Evolutionary conservation across 2,888 invertebrate genomes (phyloP), one percentile per base, ranked within the genome.

Genomic region (Eristalinus aeneus): DNA sequence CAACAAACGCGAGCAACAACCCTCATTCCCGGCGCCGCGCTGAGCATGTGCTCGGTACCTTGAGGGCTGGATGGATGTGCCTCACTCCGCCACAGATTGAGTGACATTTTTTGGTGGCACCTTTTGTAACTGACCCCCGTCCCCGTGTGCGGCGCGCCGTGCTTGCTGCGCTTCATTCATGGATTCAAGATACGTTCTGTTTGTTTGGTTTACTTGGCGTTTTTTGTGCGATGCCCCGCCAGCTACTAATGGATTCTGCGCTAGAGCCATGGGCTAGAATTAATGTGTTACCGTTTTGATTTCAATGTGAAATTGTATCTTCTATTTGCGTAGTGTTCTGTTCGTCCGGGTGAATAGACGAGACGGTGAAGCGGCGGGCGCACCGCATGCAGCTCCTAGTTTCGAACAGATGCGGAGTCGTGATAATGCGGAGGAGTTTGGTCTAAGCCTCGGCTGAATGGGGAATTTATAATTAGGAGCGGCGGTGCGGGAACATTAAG

Each of bases 201-300:
- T 86, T 81, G 60, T 67, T 82, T 82, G 68, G 76, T 85, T 78
- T 81, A 75, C 54, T 63, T 71, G 22, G 5, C 22, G 12, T 67
- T 69, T 32, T 60, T 39, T 22, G 16, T 23, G 58, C 20, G 22
- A 53, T 54, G n/a, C 54, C 9, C 31, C 9, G 2, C 12, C 39
- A 46, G 46, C 46, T 46, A 46, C 46, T 54, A 76, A 72, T 71
- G 72, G 76, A 85, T 77, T 85, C 85, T 85, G 82, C 82, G 76
- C 82, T 71, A 82, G 54, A 86, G 86, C 86, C 77, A 71, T 77
- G 77, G 86, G 86, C 86, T 75, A 86, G 86, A 86, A 86, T 86
- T 86, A 86, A 86, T 86, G 86, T 39, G 77, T 86, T 86, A 86
- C 82, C 64, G 39, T 72, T 85, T 46, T 39, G 58, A 22, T 64